Base-by-base conservation (phyloP, 2,888 invertebrate species). In the Cheilosia scutellata region DNA sequence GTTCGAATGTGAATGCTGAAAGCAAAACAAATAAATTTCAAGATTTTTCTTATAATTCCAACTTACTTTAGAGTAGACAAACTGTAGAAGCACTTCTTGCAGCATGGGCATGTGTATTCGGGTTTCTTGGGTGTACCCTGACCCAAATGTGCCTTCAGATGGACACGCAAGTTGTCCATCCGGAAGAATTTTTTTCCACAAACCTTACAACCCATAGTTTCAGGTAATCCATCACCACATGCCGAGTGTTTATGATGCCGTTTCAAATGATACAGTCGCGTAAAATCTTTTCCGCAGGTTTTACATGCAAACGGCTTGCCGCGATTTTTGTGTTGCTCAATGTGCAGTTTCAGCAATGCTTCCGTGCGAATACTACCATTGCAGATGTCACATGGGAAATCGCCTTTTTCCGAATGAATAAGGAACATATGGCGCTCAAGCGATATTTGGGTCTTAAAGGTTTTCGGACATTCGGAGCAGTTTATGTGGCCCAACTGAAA, bases 251-350 rank as follows among this genome's bases (percentile, higher is more conserved):
- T 91, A 47, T 90, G 90, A 88, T 92, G 92, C 0, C 92, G 90
- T 78, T 84, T 95, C 93, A 97, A 93, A 92, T 97, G 96, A 88
- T 96, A 96, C 82, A 95, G 95, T 75, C 97, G 93, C 1, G 95
- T 96, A 91, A 97, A 97, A 83, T 94, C 94, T 88, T 95, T 95
- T 33, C 94, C 93, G 89, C 97, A 97, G 74, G 94, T 93, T 40
- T 94, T 93, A 91, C 97, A 97, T 31, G 94, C 93, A 89, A 93
- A 95, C 0, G 94, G 94, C 88, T 94, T 94, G 42, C 93, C 92
- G 76, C 94, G 92, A 58, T 95, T 95, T 53, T 89, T 88, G 88
- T 95, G 95, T 44, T 95, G 94, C 82, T 94, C 94, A 88, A 95
- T 94, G 90, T 97, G 97, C 51, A 95, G 93, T 29, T 94, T 93